A percentile compares a stretch with the other conserved stretches of the same genome.
Evolutionary conservation across 2,797 vertebrate genomes (phyloP).

Genomic region (Etheostoma nigrum): DNA sequence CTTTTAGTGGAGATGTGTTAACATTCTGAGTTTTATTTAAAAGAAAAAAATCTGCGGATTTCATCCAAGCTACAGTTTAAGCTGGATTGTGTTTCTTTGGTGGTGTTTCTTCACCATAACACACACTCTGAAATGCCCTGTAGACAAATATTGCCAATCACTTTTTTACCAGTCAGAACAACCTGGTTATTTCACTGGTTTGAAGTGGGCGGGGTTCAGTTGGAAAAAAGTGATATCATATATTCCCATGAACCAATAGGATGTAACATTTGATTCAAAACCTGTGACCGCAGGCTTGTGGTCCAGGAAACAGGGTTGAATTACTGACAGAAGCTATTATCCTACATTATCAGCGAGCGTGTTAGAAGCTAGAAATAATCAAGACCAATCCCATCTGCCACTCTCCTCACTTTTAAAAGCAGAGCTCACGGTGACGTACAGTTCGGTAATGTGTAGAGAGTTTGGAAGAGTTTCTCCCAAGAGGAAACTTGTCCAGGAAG

Average conservation of each 20-base stretch:
- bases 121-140: not conserved
- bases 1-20: too few relatives aligned
- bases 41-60: too few relatives aligned
- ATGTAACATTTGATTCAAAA: not conserved
- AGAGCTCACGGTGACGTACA: slow-evolving; percentile 22
- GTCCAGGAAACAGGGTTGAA: slow-evolving; percentile 22
- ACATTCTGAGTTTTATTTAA: too few relatives aligned
- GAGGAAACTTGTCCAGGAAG: slow-evolving; percentile 26
- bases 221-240: not conserved
- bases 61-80: not conserved
- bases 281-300: slow-evolving; percentile 8
- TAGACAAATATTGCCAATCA: slow-evolving; percentile 6
- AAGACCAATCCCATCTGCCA: slow-evolving; percentile 34
- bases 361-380: slow-evolving; percentile 49
- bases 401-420: slow-evolving; percentile 47
- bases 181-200: not conserved
- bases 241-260: not conserved
- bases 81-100: not conserved
- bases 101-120: not conserved
- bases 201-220: not conserved
- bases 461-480: slow-evolving; percentile 26
- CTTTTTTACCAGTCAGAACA: slow-evolving; percentile 3
- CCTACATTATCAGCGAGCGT: slow-evolving; percentile 30
- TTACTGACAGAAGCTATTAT: slow-evolving; percentile 27
- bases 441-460: slow-evolving; percentile 24